A percentile compares a stretch with the other conserved stretches of the same genome.
phyloP scores from a whole-genome alignment of 1,140 invertebrate species.

The Drosophila erecta region DNA sequence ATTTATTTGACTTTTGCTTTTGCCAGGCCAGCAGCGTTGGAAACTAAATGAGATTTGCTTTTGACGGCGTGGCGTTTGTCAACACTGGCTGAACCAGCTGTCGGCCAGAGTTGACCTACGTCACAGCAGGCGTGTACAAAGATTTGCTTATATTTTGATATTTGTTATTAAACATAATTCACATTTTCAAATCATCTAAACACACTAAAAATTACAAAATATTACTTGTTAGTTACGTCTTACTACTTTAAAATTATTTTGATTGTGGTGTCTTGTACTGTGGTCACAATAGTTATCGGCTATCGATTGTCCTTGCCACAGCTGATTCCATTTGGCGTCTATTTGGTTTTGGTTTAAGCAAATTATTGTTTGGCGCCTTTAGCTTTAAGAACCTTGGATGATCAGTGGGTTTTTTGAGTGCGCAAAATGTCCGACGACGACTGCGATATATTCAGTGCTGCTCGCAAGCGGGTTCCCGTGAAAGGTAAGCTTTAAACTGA shows the following conservation, averaged over 20 bases:
- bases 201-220: too few species aligned
- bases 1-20: slow-evolving; percentile 22
- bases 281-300: neutral
- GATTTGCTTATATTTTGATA: too few species aligned
- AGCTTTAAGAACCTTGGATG: neutral
- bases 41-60: slow-evolving; percentile 44
- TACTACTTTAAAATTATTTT: neutral
- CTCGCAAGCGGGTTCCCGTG: neutral
- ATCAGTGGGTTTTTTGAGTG: neutral
- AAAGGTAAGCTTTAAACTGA: slow-evolving; percentile 19
- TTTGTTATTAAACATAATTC: too few species aligned
- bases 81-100: slow-evolving; percentile 45
- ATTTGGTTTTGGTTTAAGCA: slow-evolving; percentile 2
- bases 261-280: neutral
- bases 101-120: slow-evolving; percentile 2
- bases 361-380: slow-evolving; percentile 31
- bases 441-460: slow-evolving; percentile 59
- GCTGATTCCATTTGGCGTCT: slow-evolving; percentile 10
- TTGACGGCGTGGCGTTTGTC: slow-evolving; percentile 31
- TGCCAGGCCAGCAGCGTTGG: slow-evolving; percentile 3
- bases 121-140: neutral
- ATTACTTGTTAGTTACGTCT: too few species aligned
- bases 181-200: too few species aligned
- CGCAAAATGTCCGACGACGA: slow-evolving; percentile 61
- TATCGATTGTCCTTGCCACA: slow-evolving; percentile 15